These are phyloP conservation scores for Aphelocoma coerulescens DNA, from an alignment of 2,113 vertebrate genomes.

Conservation along the genomic window DNA sequence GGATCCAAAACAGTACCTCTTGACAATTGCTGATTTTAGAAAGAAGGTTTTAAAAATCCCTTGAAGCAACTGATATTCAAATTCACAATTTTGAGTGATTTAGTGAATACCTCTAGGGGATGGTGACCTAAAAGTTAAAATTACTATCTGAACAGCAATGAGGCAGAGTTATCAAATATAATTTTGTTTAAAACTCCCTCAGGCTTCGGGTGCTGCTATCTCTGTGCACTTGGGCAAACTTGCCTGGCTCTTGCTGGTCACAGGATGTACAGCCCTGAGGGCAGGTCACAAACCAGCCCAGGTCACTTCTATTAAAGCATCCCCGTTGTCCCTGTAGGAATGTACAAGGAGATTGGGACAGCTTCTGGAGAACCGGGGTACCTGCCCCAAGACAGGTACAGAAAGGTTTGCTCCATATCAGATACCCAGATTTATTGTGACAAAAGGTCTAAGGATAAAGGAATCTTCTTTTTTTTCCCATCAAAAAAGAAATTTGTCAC, in stretches of 20 bases:
- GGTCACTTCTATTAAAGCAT: not conserved
- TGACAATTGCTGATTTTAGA: not conserved
- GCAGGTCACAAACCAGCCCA: not conserved
- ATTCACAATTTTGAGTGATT: not conserved
- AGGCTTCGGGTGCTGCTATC: not conserved
- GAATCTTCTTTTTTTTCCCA: accelerated
- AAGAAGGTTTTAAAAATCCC: not conserved
- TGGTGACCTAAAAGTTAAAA: not conserved
- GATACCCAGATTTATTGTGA: not conserved
- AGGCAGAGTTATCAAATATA: not conserved
- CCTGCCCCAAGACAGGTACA: not conserved
- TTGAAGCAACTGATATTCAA: not conserved
- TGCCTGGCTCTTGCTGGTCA: not conserved
- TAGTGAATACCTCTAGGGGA: not conserved
- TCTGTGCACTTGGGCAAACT: not conserved
- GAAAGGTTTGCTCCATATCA: not conserved
- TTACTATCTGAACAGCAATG: not conserved
- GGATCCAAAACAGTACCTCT: not conserved
- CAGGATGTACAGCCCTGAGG: not conserved
- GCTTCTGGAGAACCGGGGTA: not conserved
- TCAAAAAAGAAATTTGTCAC: not conserved
- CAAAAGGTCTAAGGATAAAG: not conserved
- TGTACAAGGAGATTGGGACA: not conserved
- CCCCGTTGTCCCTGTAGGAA: not conserved
- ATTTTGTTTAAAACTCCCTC: not conserved